Evolutionary conservation across 2,888 invertebrate species (phyloP).

Genomic region (Nyleta sp.): DNA sequence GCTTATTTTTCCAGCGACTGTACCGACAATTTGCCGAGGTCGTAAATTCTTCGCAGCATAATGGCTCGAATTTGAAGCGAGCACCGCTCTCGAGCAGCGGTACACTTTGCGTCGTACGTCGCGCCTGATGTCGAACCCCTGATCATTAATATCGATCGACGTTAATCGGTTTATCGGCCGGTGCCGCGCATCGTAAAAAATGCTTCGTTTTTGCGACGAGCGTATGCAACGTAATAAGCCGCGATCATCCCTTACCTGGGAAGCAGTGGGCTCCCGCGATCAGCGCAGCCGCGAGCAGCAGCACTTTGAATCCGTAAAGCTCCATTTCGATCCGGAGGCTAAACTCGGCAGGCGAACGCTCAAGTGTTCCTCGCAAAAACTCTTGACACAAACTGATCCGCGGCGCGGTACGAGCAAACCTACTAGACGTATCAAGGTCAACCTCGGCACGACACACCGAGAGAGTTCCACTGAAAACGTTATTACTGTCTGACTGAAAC

Average conservation of each 20-base stretch:
- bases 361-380: constrained; percentile 42
- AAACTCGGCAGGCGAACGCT: constrained; percentile 13
- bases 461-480: constrained; percentile 73
- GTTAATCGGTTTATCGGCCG: constrained; percentile 44
- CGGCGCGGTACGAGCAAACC: constrained; percentile 55
- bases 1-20: no score
- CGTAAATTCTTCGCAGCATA: constrained; percentile 3
- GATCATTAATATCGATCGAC: constrained; percentile 41
- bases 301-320: constrained; percentile 62
- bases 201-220: constrained; percentile 26
- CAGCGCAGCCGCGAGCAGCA: constrained; percentile 71
- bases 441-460: constrained; percentile 66
- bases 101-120: constrained; percentile 10
- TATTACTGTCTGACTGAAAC: constrained; percentile 66
- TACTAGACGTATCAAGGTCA: constrained; percentile 68
- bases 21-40: neutral
- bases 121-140: neutral
- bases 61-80: neutral
- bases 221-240: constrained; percentile 28
- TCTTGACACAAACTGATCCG: constrained; percentile 64
- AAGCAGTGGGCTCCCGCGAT: constrained; percentile 73
- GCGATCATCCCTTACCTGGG: constrained; percentile 73
- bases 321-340: constrained; percentile 68
- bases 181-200: constrained; percentile 14
- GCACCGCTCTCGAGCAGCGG: constrained; percentile 15